Evolutionary conservation across 1,140 invertebrate species (phyloP), one percentile per base, ranked within the genome.

Genomic region (Hestina assimilis): DNA sequence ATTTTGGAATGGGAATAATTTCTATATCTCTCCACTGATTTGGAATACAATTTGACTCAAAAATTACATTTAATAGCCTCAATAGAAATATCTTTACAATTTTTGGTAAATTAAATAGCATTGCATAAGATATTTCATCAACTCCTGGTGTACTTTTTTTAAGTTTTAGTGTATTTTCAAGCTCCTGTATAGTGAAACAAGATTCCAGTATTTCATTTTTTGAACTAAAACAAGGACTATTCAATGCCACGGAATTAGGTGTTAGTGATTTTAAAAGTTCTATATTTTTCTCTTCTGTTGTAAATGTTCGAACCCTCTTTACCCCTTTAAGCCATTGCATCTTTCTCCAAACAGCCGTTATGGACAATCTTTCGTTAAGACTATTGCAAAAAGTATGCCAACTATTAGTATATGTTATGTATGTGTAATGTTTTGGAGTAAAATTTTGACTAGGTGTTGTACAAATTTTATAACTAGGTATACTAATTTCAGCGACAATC

Each of bases 51-150:
- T 17, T 20, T 9, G 3, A 2, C 5, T 19, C 35, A 20, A 54
- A 42, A 33, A 54, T 45, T 21, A 6, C n/a, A 15, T 53, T 53
- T 21, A 19, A 56, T 12, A 56, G 1, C 9, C 48, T 20, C 21
- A 56, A 11, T 46, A 56, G 38, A 42, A 40, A 56, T 1, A 6
- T n/a, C 41, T 56, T 56, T 14, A 23, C 54, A 46, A n/a, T 3
- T 7, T 20, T 29, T 0, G 69, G 66, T 20, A 72, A 24, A 54
- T 69, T 47, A 26, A 24, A 41, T 28, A 75, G 47, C 72, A 75
- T 72, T 1, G 60, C 64, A 56, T 68, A 75, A 0, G 66, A 51
- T 6, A 75, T 66, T 1, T 38, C 21, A 41, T 72, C 72, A 42
- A 29, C n/a, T 1, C 72, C 72, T 1, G 72, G 63, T 3, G 63